Base-by-base conservation (phyloP, 2,888 invertebrate species). In the Hartigia nigra region DNA sequence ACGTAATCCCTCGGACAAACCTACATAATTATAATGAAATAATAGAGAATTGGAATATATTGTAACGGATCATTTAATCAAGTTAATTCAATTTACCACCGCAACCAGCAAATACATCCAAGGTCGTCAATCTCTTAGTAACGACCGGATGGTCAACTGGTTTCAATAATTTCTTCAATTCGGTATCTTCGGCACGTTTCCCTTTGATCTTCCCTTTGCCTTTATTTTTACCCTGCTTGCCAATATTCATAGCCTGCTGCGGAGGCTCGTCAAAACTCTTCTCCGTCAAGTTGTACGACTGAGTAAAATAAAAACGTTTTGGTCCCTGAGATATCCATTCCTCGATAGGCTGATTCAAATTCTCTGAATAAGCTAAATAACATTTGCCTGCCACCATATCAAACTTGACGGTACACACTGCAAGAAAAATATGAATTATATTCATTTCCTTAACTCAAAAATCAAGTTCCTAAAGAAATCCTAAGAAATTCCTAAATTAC, bases 81-180 rank as follows among this genome's bases (percentile, higher is more conserved):
- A n/a, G 76, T 70, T 23, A 70, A 72, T 31, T 82, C 74, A 69
- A 80, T 82, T 82, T 87, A 93, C 94, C 97, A 72, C 97, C 97
- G 91, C 97, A 97, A 0, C 97, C 97, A 81, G 97, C 96, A 91
- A 97, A 97, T 36, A 97, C 95, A 88, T 97, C 97, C 86, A 97
- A 92, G 70, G 95, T 94, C 82, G 93, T 92, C 78, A 97, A 88
- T 39, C 94, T 94, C 78, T 91, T 90, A 0, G 93, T 84, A 37
- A 93, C 88, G 14, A 86, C 81, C 12, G 92, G 92, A 88, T 91
- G 88, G 79, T 91, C 85, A 80, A 88, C 79, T 79, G 89, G 81
- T 83, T 87, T 78, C 82, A 87, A 85, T 88, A 90, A 1, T 86
- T 89, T 82, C 23, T 83, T 85, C 31, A 85, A 84, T 31, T 85